Conservation (phyloP, 2,888 invertebrate species). For the Drosophila pseudotakahashii region DNA sequence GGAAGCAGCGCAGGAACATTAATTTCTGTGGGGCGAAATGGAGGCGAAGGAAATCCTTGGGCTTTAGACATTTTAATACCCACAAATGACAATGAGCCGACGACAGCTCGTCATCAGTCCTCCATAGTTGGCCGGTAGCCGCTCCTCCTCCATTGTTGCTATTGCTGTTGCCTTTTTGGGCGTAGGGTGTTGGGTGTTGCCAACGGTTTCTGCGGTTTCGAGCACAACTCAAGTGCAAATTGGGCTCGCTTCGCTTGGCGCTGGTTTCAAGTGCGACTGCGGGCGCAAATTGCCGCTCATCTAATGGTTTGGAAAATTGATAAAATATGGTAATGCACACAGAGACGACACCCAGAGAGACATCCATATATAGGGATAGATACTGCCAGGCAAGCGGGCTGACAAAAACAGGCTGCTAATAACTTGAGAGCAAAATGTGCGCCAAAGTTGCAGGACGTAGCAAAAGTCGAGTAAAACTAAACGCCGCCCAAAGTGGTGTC, state of each 20-base stretch:
- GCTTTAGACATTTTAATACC: slow-evolving; percentile 52
- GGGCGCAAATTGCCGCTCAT: slow-evolving; percentile 77
- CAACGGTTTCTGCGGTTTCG: slow-evolving; percentile 49
- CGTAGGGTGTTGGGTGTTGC: slow-evolving; percentile 12
- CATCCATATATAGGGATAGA: slow-evolving; percentile 37
- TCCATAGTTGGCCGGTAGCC: slow-evolving; percentile 33
- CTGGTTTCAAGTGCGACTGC: slow-evolving; percentile 77
- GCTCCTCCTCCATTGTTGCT: slow-evolving; percentile 23
- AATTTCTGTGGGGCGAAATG: slow-evolving; percentile 85
- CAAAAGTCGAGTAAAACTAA: slow-evolving; percentile 77
- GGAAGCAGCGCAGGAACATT: slow-evolving; percentile 94
- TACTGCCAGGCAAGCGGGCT: slow-evolving; percentile 53
- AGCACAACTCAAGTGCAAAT: slow-evolving; percentile 76
- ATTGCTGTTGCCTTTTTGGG: slow-evolving; percentile 33
- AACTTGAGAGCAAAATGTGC: slow-evolving; percentile 80
- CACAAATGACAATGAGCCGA: slow-evolving; percentile 25
- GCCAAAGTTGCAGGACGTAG: slow-evolving; percentile 77
- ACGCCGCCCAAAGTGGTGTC: slow-evolving; percentile 44
- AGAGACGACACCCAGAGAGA: slow-evolving; percentile 38
- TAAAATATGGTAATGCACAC: slow-evolving; percentile 81
- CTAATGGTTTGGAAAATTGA: slow-evolving; percentile 82
- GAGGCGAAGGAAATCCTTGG: background rate
- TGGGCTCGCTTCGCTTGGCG: slow-evolving; percentile 69
- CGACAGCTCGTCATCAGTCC: slow-evolving; percentile 60
- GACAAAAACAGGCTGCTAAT: slow-evolving; percentile 80